A percentile compares a stretch with the other conserved stretches of the same genome.
phyloP scores from a whole-genome alignment of 2,113 vertebrate species.

The Herpailurus yagouaroundi region DNA sequence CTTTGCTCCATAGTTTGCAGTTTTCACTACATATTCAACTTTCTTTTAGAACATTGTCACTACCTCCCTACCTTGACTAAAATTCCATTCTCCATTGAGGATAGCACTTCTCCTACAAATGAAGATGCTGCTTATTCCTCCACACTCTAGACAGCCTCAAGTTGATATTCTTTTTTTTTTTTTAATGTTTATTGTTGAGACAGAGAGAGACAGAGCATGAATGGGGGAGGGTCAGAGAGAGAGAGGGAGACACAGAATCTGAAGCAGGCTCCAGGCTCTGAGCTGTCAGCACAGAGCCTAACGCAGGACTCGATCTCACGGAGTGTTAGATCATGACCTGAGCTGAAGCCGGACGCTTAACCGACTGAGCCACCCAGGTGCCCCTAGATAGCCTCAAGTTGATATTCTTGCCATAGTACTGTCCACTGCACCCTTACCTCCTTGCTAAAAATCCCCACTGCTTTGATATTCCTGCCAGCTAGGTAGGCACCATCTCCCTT shows the following conservation, averaged over 20 bases:
- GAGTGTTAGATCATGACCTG: no score
- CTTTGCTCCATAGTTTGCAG: not conserved
- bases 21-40: not conserved
- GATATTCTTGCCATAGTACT: not conserved
- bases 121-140: not conserved
- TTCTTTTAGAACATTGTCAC: not conserved
- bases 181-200: no score
- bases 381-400: not conserved
- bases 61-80: not conserved
- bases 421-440: not conserved
- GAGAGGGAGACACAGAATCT: no score
- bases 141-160: not conserved
- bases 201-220: no score
- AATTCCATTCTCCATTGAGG: not conserved
- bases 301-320: no score
- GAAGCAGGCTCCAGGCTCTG: no score
- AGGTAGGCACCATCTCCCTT: not conserved
- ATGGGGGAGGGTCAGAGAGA: no score
- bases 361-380: no score
- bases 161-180: no score
- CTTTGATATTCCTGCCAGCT: not conserved
- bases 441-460: not conserved
- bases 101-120: not conserved
- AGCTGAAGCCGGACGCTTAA: no score
- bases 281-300: no score